Evolutionary conservation across 2,888 invertebrate species (phyloP), one percentile per base, ranked within the genome.

Genomic region (Drosophila nr. perissopoda): DNA sequence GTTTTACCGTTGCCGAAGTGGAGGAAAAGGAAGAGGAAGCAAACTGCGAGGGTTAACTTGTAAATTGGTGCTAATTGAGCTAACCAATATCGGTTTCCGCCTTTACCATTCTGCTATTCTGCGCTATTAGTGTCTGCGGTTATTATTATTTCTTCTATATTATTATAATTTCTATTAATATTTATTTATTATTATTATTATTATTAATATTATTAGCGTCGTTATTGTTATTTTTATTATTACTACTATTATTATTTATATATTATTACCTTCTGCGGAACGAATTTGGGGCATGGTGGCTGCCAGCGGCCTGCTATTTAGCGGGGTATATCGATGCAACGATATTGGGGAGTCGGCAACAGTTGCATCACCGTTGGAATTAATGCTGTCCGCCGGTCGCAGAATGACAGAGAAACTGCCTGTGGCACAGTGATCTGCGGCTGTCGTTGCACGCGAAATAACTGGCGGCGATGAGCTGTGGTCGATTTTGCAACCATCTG

Each of bases 381-480:
- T 91, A 54, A 91, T 91, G 51, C 74, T 91, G 53, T 93, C 92
- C 31, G 83, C 84, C 21, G 93, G 90, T 11, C 93, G 89, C 38
- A 93, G 78, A 54, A 93, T 92, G 38, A 93, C 92, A 7, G 93
- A 92, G 70, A 92, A 93, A 54, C 90, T 90, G 52, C 85, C 63
- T 4, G 70, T 85, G 46, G 76, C 65, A 25, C 61, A 77, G 49
- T 70, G 74, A 1, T 76, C 79, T 18, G 76, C 42, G n/a, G 62
- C 54, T 31, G 69, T 71, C 25, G 49, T 70, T 10, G 79, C 6
- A 25, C 68, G 82, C 2, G 78, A 71, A 33, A 61, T 62, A 25
- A 63, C 33, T 21, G 88, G 91, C 0, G 93, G 93, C 6, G 93
- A 91, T 11, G 89, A 79, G 67, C 92, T 91, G 18, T 91, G 91